Evolutionary conservation across 2,797 vertebrate genomes (phyloP).

Genomic region (Danionella dracula): DNA sequence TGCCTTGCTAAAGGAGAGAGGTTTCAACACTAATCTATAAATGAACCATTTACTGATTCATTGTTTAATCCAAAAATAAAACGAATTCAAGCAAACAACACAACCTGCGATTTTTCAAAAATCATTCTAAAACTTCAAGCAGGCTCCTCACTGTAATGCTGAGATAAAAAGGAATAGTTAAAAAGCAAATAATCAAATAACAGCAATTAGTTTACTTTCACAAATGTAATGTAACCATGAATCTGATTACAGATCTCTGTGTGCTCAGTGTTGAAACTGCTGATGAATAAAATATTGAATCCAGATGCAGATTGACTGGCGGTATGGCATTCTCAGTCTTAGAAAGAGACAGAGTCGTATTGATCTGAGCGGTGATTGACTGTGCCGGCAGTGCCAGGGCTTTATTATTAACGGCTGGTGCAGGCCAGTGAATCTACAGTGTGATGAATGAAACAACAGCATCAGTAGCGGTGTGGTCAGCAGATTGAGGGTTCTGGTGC

Average conservation of each 20-base stretch:
- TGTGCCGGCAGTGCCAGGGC: constrained; percentile 26
- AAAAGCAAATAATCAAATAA: too few species aligned
- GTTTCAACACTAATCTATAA: too few species aligned
- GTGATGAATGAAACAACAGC: constrained; percentile 33
- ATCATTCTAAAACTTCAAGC: too few species aligned
- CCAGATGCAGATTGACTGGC: constrained; percentile 19
- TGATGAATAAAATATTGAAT: constrained; percentile 10
- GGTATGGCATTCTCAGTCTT: neutral
- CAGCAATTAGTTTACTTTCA: too few species aligned
- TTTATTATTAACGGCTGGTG: constrained; percentile 42
- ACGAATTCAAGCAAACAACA: too few species aligned
- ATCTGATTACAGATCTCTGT: constrained; percentile 3
- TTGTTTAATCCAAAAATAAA: too few species aligned
- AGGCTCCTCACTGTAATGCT: too few species aligned
- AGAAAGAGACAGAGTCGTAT: constrained; percentile 14
- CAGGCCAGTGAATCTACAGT: constrained; percentile 15
- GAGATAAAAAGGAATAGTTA: too few species aligned
- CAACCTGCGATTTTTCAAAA: too few species aligned
- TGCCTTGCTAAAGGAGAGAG: too few species aligned
- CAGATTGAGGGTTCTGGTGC: constrained; percentile 22
- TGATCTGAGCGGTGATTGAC: constrained; percentile 34
- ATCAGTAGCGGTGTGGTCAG: constrained; percentile 26
- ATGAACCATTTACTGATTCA: too few species aligned
- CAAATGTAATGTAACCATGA: neutral
- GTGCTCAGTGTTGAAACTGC: neutral